These are phyloP conservation scores for Takifugu ocellatus DNA, from an alignment of 2,797 vertebrate species.

Conservation along the genomic window DNA sequence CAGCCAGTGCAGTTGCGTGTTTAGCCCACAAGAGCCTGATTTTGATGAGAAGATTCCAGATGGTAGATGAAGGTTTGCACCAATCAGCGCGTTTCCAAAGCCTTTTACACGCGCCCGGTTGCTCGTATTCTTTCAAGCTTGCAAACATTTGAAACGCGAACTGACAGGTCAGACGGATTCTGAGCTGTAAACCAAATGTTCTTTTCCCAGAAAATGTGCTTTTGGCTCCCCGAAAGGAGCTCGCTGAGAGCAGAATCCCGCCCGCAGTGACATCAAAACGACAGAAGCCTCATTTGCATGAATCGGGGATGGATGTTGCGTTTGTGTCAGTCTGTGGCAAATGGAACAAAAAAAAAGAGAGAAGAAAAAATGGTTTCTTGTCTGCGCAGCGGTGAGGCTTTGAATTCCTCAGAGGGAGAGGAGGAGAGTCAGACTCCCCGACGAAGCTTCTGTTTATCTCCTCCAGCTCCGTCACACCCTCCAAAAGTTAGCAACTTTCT, in stretches of 20 bases:
- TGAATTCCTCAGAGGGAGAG: conserved; percentile 32
- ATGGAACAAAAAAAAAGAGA: conserved; percentile 24
- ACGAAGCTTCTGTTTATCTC: conserved; percentile 45
- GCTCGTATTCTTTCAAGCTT: too few species aligned
- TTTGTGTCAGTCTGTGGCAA: conserved; percentile 15
- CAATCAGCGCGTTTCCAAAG: too few species aligned
- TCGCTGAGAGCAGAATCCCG: conserved; percentile 1
- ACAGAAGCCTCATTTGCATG: conserved; percentile 32
- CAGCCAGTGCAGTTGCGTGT: too few species aligned
- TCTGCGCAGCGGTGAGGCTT: conserved; percentile 9
- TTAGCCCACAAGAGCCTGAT: too few species aligned
- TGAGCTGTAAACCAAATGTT: too few species aligned
- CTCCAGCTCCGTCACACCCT: conserved; percentile 26
- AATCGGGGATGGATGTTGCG: not conserved
- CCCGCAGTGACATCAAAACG: conserved; percentile 10
- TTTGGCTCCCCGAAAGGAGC: conserved; percentile 9
- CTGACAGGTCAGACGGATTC: too few species aligned
- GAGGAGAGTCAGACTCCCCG: conserved; percentile 20
- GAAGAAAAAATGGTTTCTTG: not conserved
- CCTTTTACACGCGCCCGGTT: too few species aligned
- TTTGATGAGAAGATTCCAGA: too few species aligned
- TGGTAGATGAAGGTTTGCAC: too few species aligned
- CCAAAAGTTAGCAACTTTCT: conserved; percentile 19
- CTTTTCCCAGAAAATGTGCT: not conserved
- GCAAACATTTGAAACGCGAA: too few species aligned